A percentile compares a stretch with the other conserved stretches of the same genome.
phyloP scores from a whole-genome alignment of 1,140 invertebrate genomes.

The Lepidurus apus region DNA sequence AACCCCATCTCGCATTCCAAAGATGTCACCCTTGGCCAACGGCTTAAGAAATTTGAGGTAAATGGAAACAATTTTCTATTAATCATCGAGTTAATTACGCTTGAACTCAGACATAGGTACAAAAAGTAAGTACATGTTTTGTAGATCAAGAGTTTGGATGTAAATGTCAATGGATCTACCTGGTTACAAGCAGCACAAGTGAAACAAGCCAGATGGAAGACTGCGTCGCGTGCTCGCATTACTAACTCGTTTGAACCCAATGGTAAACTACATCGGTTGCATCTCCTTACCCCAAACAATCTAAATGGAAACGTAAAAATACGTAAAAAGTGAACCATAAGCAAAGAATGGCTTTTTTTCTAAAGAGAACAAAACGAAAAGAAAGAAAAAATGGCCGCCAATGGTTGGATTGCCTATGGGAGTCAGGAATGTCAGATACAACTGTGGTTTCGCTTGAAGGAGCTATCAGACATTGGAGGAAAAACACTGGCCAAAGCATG shows the following conservation, averaged over 20 bases:
- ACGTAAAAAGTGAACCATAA: background rate
- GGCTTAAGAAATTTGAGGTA: conserved; percentile 38
- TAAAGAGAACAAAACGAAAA: no score
- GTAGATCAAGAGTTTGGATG: background rate
- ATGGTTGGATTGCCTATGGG: background rate
- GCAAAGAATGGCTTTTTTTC: no score
- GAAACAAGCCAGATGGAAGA: conserved; percentile 89
- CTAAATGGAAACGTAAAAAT: conserved; percentile 25
- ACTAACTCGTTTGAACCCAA: conserved; percentile 84
- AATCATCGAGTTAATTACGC: background rate
- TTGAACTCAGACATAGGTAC: no score
- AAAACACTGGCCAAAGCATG: background rate
- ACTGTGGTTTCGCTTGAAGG: background rate
- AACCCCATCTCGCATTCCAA: conserved; percentile 75
- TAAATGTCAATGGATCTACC: conserved; percentile 16
- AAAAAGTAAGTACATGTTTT: background rate
- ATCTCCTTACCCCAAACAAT: conserved; percentile 33
- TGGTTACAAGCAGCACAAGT: conserved; percentile 76
- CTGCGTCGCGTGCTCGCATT: conserved; percentile 79
- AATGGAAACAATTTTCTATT: background rate
- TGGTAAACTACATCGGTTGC: conserved; percentile 37
- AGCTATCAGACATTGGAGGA: background rate
- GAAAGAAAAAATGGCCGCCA: no score
- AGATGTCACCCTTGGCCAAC: conserved; percentile 68
- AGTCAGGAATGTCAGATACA: background rate